phyloP scores from a whole-genome alignment of 2,113 vertebrate species.

The Trochalopteron elliotii region DNA sequence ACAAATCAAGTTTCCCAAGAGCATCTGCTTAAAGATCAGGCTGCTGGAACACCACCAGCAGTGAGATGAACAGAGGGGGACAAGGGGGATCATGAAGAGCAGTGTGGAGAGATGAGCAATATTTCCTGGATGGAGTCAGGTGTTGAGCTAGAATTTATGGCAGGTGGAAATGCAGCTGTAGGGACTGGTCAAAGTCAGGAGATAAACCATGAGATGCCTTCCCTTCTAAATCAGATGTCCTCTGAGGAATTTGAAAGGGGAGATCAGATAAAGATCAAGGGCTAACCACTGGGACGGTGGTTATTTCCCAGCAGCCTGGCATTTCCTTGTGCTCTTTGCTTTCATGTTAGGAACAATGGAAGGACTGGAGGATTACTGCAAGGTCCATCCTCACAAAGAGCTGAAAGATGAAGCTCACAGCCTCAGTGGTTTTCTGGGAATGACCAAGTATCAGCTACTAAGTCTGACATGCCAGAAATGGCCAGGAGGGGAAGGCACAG shows the following conservation, averaged over 20 bases:
- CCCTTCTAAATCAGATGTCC: not conserved
- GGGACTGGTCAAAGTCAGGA: not conserved
- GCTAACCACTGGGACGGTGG: not conserved
- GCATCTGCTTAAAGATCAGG: slow-evolving; percentile 27
- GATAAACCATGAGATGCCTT: not conserved
- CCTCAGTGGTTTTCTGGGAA: not conserved
- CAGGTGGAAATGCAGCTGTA: slow-evolving; percentile 19
- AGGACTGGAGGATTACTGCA: not conserved
- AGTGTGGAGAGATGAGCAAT: not conserved
- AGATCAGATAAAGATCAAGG: not conserved
- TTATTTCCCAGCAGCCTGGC: not conserved
- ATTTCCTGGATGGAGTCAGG: not conserved
- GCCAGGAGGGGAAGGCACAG: not conserved
- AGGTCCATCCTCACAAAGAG: not conserved
- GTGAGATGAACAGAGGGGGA: not conserved
- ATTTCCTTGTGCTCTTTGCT: not conserved
- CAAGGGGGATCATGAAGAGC: not conserved
- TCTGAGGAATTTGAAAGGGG: not conserved
- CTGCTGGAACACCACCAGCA: slow-evolving; percentile 38
- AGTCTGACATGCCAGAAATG: not conserved
- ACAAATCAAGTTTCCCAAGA: not conserved
- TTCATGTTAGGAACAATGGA: not conserved
- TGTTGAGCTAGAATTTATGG: not conserved
- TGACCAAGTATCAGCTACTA: not conserved
- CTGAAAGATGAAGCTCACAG: not conserved